Evolutionary conservation across 2,797 vertebrate genomes (phyloP), one percentile per base, ranked within the genome.

Genomic region (Pogoniulus pusillus): DNA sequence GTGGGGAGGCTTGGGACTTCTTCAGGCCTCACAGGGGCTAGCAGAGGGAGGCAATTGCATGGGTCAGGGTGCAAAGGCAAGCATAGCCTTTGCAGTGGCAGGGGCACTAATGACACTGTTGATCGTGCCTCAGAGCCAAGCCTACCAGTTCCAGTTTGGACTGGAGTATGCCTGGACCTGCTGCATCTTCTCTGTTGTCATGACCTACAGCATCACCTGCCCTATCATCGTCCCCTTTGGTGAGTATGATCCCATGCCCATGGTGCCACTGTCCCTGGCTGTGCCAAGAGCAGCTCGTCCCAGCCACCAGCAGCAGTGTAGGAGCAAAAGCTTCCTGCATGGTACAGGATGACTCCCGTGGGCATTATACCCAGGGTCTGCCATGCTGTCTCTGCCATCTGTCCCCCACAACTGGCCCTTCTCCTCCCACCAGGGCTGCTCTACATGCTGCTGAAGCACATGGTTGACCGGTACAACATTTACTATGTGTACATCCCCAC

Each of bases 141-240:
- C 99, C 68, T 98, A 98, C 43, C 98, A 99, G 95, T 99, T 99
- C 97, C 98, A 99, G 97, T 99, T 98, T 49, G 99, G 99, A 77
- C 97, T 99, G 72, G 98, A 99, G 90, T 99, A 99, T 0, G 99
- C 99, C 15, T 99, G 99, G 99, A 99, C 98, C 82, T 98, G 98
- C 97, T 99, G 98, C 41, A 98, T 99, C 96, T 98, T 99, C 97
- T 98, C 98, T 3, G 98, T 99, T n/a, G 98, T 98, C 62, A 98
- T 99, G 98, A 98, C 99, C 18, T 99, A 99, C 96, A 99, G 99
- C 96, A 99, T 99, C 96, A 99, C 98, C 14, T 99, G 99, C 93
- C 99, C 99, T 59, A 97, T 99, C 95, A 99, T 99, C 7, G 98
- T 98, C 32, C 99, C 99, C 69, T 99, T 99, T 10, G 99, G 99